These are phyloP conservation scores for Oscheius myriophilus DNA, from an alignment of 2,888 invertebrate species.

Conservation along the genomic window DNA sequence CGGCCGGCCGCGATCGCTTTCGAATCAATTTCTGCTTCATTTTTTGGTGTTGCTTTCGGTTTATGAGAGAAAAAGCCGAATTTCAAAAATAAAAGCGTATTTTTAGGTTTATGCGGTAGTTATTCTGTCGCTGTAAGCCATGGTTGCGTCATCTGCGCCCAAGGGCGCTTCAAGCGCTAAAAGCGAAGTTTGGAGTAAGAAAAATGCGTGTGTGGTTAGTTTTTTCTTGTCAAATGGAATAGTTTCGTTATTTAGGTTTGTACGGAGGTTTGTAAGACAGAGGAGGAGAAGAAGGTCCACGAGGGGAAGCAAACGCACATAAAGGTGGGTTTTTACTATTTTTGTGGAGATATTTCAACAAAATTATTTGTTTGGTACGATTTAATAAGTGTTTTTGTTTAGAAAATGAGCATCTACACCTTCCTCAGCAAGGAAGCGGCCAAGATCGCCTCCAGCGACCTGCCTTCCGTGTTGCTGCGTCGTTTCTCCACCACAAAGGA, in stretches of 20 bases:
- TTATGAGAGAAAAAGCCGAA: no score
- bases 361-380: neutral
- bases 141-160: no score
- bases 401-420: constrained; percentile 18
- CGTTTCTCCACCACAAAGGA: constrained; percentile 18
- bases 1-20: no score
- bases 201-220: constrained; percentile 6
- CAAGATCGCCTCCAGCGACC: constrained; percentile 5
- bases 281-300: constrained; percentile 12
- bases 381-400: neutral
- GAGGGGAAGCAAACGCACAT: constrained; percentile 5
- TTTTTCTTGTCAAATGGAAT: neutral
- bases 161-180: neutral
- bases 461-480: constrained; percentile 11
- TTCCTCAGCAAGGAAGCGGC: constrained; percentile 11
- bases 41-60: no score
- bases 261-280: constrained; percentile 5
- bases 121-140: no score
- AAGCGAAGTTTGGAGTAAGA: constrained; percentile 18
- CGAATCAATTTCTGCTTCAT: no score
- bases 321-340: constrained; percentile 11
- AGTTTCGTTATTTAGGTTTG: constrained; percentile 3
- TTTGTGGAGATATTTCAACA: no score
- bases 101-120: no score
- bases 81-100: no score